A percentile compares a stretch with the other conserved stretches of the same genome.
These are phyloP conservation scores for Trichopoda pennipes DNA, from an alignment of 2,888 invertebrate species.

Conservation along the genomic window DNA sequence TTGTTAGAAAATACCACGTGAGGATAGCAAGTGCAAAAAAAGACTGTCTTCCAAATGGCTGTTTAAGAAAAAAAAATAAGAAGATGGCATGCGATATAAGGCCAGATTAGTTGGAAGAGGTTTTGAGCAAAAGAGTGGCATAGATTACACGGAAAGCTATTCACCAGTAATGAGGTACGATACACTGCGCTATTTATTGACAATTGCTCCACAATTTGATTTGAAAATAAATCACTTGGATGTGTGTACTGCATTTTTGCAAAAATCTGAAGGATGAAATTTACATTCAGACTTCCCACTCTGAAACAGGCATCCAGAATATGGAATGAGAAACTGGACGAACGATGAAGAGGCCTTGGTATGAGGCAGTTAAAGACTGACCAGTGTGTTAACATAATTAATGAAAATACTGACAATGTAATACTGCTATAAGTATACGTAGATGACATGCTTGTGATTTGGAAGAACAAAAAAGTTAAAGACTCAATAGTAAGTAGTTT, in stretches of 20 bases:
- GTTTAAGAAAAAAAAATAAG: not conserved
- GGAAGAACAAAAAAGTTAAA: slow-evolving; percentile 43
- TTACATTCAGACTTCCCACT: slow-evolving; percentile 14
- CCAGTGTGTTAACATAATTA: not conserved
- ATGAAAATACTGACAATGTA: slow-evolving; percentile 18
- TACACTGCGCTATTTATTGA: not conserved
- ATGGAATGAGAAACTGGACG: too few relatives aligned
- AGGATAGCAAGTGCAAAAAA: slow-evolving; percentile 6
- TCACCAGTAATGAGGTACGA: not conserved
- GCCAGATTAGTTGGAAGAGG: slow-evolving; percentile 69
- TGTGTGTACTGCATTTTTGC: not conserved
- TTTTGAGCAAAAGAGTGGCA: not conserved
- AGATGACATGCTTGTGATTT: slow-evolving; percentile 55
- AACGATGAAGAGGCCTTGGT: too few relatives aligned
- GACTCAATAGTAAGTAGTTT: slow-evolving; percentile 41
- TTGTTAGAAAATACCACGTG: slow-evolving; percentile 68
- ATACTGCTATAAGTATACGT: slow-evolving; percentile 23
- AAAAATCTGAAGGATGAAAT: not conserved
- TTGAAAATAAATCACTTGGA: not conserved
- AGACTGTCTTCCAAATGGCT: slow-evolving; percentile 25
- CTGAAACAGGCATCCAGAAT: too few relatives aligned
- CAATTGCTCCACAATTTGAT: not conserved
- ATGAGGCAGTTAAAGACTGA: not conserved
- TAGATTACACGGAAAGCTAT: not conserved
- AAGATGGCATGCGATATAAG: slow-evolving; percentile 23